These are phyloP conservation scores for Muntiacus muntjak DNA, from an alignment of 2,113 vertebrate genomes.

Conservation along the genomic window DNA sequence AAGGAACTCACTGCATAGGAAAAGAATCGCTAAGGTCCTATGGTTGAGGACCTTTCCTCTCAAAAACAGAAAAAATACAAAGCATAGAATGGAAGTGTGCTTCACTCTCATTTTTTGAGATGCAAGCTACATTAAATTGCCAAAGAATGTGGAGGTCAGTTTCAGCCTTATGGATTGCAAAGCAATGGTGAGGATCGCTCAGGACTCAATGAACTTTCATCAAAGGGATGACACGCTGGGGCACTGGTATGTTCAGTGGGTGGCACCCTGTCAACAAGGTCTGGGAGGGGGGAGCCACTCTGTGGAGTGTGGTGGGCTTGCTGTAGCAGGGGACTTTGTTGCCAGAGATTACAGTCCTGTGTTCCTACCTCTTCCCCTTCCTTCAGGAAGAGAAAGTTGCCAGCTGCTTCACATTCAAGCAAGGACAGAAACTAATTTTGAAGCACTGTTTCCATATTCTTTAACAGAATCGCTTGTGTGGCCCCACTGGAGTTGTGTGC, in stretches of 20 bases:
- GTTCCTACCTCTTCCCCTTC: neutral
- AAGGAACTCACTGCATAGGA: neutral
- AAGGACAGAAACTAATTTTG: neutral
- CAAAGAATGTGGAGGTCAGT: neutral
- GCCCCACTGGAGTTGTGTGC: neutral
- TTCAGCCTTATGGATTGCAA: neutral
- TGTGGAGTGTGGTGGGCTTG: neutral
- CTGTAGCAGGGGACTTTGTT: neutral
- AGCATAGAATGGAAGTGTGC: neutral
- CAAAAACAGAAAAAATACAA: neutral
- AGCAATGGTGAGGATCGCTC: neutral
- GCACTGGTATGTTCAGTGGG: neutral
- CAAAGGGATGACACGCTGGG: neutral
- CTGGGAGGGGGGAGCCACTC: neutral
- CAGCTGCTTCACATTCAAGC: neutral
- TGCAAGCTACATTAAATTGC: neutral
- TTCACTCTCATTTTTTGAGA: neutral
- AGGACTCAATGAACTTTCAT: neutral
- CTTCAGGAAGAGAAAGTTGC: neutral
- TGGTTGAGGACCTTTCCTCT: neutral
- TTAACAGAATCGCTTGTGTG: neutral
- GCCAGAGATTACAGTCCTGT: neutral
- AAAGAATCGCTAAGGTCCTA: neutral
- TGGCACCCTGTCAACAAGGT: accelerated
- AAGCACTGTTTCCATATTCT: neutral